Percentiles rank a stretch among this genome's conserved stretches.
These are phyloP conservation scores for Vidua macroura DNA, from an alignment of 2,113 vertebrate species.

Conservation along the genomic window DNA sequence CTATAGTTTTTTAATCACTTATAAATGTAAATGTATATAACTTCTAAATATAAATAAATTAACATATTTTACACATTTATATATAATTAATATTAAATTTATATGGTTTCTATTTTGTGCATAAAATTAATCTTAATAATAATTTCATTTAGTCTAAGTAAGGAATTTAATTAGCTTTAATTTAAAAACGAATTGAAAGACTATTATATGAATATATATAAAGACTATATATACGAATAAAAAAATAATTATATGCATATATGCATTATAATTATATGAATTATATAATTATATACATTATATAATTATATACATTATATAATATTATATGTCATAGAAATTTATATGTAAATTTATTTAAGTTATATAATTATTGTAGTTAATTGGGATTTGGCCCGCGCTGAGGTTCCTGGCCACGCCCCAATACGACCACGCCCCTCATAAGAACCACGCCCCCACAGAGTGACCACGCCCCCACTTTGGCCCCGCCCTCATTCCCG, in stretches of 20 bases:
- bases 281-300: too few species aligned
- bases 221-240: too few species aligned
- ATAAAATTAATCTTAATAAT: neutral
- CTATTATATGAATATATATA: too few species aligned
- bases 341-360: neutral
- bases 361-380: neutral
- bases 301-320: too few species aligned
- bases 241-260: too few species aligned
- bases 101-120: too few species aligned
- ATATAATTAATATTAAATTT: neutral
- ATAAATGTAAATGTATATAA: neutral
- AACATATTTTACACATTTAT: neutral
- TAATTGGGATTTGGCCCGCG: neutral
- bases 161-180: neutral
- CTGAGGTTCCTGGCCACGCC: neutral
- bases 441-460: accelerated
- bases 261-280: too few species aligned
- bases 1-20: neutral
- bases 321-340: too few species aligned
- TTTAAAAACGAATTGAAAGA: too few species aligned
- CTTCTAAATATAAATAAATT: too few species aligned
- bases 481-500: too few species aligned
- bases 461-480: neutral
- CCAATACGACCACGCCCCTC: too few species aligned
- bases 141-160: neutral